Evolutionary conservation across 2,888 invertebrate species (phyloP).

Genomic region (Charanyca ferruginea): DNA sequence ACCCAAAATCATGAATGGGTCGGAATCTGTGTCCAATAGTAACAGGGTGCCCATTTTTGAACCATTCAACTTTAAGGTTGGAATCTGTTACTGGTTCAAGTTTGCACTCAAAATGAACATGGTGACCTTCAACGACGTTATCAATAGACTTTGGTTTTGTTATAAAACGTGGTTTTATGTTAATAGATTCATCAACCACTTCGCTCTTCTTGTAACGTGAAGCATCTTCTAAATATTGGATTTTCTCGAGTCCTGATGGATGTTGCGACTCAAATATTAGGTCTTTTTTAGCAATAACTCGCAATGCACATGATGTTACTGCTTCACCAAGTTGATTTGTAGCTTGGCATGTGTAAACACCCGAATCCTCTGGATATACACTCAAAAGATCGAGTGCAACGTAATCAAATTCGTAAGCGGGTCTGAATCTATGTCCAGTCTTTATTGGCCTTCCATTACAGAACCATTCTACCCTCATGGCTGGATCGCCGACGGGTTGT

Average conservation of each 20-base stretch:
- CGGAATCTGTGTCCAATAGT: slow-evolving; percentile 98
- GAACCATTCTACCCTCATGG: slow-evolving; percentile 98
- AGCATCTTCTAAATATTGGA: slow-evolving; percentile 97
- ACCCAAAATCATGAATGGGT: slow-evolving; percentile 99
- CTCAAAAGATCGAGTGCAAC: slow-evolving; percentile 98
- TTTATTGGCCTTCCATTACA: slow-evolving; percentile 98
- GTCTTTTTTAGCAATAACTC: slow-evolving; percentile 97
- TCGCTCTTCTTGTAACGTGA: slow-evolving; percentile 96
- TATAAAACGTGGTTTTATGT: slow-evolving; percentile 95
- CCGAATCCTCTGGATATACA: slow-evolving; percentile 99
- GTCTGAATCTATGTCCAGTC: slow-evolving; percentile 98
- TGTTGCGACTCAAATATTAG: slow-evolving; percentile 97
- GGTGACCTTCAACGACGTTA: slow-evolving; percentile 96
- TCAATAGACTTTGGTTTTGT: slow-evolving; percentile 97
- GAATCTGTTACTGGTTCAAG: slow-evolving; percentile 99
- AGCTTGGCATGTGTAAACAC: slow-evolving; percentile 98
- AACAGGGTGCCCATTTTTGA: slow-evolving; percentile 97
- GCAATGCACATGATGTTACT: slow-evolving; percentile 97
- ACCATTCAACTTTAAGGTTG: slow-evolving; percentile 99
- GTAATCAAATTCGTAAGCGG: slow-evolving; percentile 99
- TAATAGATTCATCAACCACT: slow-evolving; percentile 95
- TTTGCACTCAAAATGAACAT: slow-evolving; percentile 99
- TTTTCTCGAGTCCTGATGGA: slow-evolving; percentile 97
- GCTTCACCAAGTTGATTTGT: slow-evolving; percentile 98
- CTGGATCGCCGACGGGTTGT: slow-evolving; percentile 97